phyloP scores from a whole-genome alignment of 1,140 invertebrate genomes.

The Thaumetopoea pityocampa region DNA sequence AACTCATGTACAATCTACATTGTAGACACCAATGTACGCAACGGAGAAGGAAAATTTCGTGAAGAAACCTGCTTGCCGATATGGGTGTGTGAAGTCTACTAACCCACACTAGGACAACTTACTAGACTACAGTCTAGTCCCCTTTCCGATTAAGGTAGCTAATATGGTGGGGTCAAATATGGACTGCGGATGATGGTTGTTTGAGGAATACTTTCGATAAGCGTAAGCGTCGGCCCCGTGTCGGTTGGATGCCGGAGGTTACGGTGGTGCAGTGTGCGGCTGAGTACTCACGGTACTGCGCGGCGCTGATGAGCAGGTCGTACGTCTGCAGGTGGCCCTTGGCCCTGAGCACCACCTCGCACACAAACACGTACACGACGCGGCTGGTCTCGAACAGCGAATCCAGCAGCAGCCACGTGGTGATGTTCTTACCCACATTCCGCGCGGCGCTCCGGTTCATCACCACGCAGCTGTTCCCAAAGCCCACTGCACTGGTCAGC shows the following conservation, averaged over 20 bases:
- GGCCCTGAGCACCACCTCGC: constrained; percentile 47
- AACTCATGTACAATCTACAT: too few species aligned
- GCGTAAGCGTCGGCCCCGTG: too few species aligned
- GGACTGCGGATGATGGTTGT: too few species aligned
- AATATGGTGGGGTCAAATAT: too few species aligned
- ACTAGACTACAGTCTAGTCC: too few species aligned
- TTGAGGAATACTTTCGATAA: too few species aligned
- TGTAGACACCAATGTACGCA: too few species aligned
- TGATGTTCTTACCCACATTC: constrained; percentile 47
- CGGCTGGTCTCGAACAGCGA: constrained; percentile 60
- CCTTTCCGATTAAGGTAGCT: too few species aligned
- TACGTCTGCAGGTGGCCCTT: constrained; percentile 45
- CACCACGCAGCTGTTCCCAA: constrained; percentile 52
- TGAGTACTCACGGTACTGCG: constrained; percentile 57
- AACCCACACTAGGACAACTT: too few species aligned
- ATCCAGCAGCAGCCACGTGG: constrained; percentile 56
- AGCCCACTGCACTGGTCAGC: constrained; percentile 42
- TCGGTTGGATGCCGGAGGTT: not conserved
- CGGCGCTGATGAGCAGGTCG: constrained; percentile 49
- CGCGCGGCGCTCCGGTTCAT: constrained; percentile 36
- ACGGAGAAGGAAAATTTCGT: too few species aligned
- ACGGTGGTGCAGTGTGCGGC: not conserved
- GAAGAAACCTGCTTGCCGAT: too few species aligned
- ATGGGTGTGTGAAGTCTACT: too few species aligned
- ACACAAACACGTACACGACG: constrained; percentile 55